Evolutionary conservation across 2,113 vertebrate genomes (phyloP).

Genomic region (Caloenas nicobarica): DNA sequence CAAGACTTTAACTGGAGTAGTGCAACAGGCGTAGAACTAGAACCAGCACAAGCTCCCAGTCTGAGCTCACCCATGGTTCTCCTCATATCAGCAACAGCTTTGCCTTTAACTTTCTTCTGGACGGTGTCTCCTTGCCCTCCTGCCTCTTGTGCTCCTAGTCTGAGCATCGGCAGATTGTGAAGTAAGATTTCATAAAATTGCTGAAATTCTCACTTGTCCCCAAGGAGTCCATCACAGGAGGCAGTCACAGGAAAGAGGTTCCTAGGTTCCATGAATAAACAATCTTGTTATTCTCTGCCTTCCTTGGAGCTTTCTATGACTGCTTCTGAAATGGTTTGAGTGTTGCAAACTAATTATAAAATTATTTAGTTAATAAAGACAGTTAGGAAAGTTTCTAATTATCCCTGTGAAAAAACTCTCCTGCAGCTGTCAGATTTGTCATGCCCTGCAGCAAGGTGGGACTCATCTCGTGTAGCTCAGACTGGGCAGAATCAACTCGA

Average conservation of each 20-base stretch:
- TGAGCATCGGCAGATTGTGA: background rate
- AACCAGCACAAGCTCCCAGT: background rate
- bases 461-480: background rate
- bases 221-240: background rate
- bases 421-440: background rate
- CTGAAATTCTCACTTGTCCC: background rate
- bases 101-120: background rate
- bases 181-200: slow-evolving; percentile 4
- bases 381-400: slow-evolving; percentile 30
- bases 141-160: background rate
- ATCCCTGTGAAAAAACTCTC: background rate
- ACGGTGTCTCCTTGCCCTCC: background rate
- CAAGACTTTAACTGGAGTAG: background rate
- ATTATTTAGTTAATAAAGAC: slow-evolving; percentile 49
- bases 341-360: slow-evolving; percentile 26
- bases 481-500: rapidly evolving
- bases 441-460: slow-evolving; percentile 30
- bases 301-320: background rate
- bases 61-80: background rate
- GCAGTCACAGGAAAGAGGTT: background rate
- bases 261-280: background rate
- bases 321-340: background rate
- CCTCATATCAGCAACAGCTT: background rate
- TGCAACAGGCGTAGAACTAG: background rate
- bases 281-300: background rate